Conservation (phyloP, 2,888 invertebrate species). For the Tipula lateralis region DNA sequence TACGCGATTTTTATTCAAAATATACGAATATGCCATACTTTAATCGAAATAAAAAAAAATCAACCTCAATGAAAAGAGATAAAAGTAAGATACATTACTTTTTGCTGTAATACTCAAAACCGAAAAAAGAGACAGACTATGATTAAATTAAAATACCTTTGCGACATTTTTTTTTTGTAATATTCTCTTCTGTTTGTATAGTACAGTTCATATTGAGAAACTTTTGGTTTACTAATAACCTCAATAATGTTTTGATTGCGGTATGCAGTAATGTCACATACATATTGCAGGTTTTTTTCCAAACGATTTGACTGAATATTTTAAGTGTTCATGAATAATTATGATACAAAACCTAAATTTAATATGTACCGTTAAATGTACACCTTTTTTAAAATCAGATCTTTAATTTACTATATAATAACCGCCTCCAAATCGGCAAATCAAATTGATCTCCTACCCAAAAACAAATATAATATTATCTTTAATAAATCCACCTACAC, state of each 20-base stretch:
- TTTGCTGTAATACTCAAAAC: neutral
- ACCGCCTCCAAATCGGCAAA: neutral
- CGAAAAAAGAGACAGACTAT: neutral
- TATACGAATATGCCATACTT: neutral
- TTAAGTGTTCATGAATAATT: neutral
- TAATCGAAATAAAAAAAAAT: constrained; percentile 6
- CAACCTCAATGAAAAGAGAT: neutral
- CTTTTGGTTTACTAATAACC: neutral
- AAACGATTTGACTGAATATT: neutral
- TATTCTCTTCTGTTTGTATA: constrained; percentile 1
- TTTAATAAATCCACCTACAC: constrained; percentile 11
- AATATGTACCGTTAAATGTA: neutral
- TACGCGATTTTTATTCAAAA: constrained; percentile 11
- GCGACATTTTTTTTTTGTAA: neutral
- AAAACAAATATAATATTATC: neutral
- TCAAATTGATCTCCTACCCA: neutral
- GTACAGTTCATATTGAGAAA: neutral
- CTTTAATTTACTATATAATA: neutral
- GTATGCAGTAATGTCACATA: constrained; percentile 1
- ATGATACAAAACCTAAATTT: neutral
- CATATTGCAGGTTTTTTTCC: constrained; percentile 24
- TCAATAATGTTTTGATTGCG: neutral
- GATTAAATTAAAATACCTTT: constrained; percentile 15
- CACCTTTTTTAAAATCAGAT: neutral
- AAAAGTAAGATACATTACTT: neutral